A percentile compares a stretch with the other conserved stretches of the same genome.
These are phyloP conservation scores for Cephalopholis sonnerati DNA, from an alignment of 2,113 vertebrate species.

Conservation along the genomic window DNA sequence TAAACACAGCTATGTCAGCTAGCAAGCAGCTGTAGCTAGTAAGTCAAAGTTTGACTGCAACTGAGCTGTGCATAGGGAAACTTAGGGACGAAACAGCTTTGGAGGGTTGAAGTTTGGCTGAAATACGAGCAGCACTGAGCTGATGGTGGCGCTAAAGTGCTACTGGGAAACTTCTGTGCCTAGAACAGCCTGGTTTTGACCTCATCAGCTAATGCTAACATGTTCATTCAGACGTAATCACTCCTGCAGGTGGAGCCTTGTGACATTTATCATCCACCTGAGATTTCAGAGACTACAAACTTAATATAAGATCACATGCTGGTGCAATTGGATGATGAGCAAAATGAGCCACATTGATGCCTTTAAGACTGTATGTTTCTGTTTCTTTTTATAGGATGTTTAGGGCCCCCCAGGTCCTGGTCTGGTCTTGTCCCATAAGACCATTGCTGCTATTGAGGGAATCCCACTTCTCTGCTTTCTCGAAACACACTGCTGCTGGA, in stretches of 20 bases:
- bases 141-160: background rate
- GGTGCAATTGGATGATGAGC: background rate
- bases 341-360: background rate
- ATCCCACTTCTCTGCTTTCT: constrained; percentile 23
- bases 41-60: background rate
- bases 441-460: constrained; percentile 54
- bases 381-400: constrained; percentile 76
- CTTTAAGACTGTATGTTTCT: background rate
- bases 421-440: constrained; percentile 55
- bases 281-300: background rate
- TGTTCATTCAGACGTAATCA: background rate
- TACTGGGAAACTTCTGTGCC: background rate
- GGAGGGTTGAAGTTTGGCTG: background rate
- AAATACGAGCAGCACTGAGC: too few relatives aligned
- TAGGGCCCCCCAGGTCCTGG: constrained; percentile 59
- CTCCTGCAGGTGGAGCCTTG: constrained; percentile 2
- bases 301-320: background rate
- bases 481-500: constrained; percentile 25
- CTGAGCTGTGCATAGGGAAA: background rate
- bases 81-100: background rate
- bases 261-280: background rate
- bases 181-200: background rate
- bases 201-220: background rate
- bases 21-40: background rate
- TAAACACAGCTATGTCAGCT: background rate